Base-by-base conservation (phyloP, 2,797 vertebrate genomes). In the Rhadinocentrus ornatus region DNA sequence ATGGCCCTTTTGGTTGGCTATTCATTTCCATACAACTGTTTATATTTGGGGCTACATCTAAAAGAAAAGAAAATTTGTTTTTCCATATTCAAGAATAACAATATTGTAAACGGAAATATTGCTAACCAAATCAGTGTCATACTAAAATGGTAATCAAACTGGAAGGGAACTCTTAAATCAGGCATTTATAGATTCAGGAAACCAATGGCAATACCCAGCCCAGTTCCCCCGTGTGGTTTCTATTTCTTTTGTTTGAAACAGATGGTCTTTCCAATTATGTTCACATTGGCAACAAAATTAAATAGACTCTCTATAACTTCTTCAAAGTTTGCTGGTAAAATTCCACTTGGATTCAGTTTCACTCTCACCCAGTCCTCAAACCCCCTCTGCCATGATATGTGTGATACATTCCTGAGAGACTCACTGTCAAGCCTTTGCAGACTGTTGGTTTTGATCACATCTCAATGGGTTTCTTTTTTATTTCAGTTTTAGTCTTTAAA, bases 381-480 rank as follows among this genome's bases (percentile, higher is more conserved):
- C 60, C 58, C 57, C 66, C 66, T 68, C 62, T 58, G 55, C 61
- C 27, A 37, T 62, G 46, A 60, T 78, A 67, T 86, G 83, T 76
- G 72, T 78, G 63, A 75, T 78, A 69, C 61, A 74, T 75, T 86
- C 83, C 86, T 65, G n/a, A 6, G 83, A 83, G 84, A 88, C 16
- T 6, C n/a, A 34, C 69, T 66, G 85, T 84, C 77, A 80, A 77
- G 81, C 55, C 50, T 85, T 62, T 75, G 75, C 73, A 88, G 64
- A 78, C 74, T 71, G 77, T 50, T 74, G 71, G 79, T 75, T 88
- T 84, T 88, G 89, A 88, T 88, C 83, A 66, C 71, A 82, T 90
- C 80, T 88, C 86, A 75, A 57, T 84, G 78, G 87, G 77, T 59
- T 86, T 80, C 54, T 73, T 72, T 83, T 81, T 75, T 67, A 81